These are phyloP conservation scores for Neelides sp. DNA, from an alignment of 1,140 invertebrate species.

Conservation along the genomic window DNA sequence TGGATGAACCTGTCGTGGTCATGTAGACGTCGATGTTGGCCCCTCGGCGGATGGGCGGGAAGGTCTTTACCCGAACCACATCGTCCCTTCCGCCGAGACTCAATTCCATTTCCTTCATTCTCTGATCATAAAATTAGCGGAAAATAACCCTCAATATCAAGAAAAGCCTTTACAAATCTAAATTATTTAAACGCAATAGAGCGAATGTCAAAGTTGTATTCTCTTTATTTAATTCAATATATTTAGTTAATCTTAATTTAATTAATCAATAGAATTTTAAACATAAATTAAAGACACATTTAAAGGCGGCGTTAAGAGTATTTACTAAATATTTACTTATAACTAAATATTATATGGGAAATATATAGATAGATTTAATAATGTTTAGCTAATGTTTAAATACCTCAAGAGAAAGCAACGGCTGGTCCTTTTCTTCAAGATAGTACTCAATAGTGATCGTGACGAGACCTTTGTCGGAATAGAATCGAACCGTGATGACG, in stretches of 20 bases:
- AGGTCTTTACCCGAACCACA: slow-evolving; percentile 61
- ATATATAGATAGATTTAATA: too few relatives aligned
- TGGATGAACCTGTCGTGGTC: slow-evolving; percentile 65
- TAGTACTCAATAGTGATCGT: slow-evolving; percentile 71
- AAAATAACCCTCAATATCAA: too few relatives aligned
- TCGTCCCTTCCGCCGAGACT: slow-evolving; percentile 55
- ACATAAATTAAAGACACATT: slow-evolving; percentile 5
- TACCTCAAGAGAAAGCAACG: slow-evolving; percentile 60
- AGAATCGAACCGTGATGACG: slow-evolving; percentile 33
- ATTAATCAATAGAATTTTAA: too few relatives aligned
- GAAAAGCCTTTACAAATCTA: slow-evolving; percentile 30
- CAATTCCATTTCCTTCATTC: slow-evolving; percentile 53
- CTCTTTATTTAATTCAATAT: too few relatives aligned
- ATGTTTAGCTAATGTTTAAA: too few relatives aligned
- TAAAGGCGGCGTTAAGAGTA: too few relatives aligned
- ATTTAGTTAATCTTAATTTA: too few relatives aligned
- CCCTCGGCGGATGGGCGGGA: slow-evolving; percentile 67
- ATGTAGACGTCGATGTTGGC: slow-evolving; percentile 70
- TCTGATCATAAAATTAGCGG: too few relatives aligned
- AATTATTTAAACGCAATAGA: too few relatives aligned
- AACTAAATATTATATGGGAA: too few relatives aligned
- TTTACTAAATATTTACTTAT: too few relatives aligned
- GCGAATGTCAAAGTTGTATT: too few relatives aligned
- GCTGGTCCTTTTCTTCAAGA: slow-evolving; percentile 54
- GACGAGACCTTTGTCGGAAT: slow-evolving; percentile 19